Evolutionary conservation across 1,140 invertebrate genomes (phyloP).

Genomic region (Theocolax elegans): DNA sequence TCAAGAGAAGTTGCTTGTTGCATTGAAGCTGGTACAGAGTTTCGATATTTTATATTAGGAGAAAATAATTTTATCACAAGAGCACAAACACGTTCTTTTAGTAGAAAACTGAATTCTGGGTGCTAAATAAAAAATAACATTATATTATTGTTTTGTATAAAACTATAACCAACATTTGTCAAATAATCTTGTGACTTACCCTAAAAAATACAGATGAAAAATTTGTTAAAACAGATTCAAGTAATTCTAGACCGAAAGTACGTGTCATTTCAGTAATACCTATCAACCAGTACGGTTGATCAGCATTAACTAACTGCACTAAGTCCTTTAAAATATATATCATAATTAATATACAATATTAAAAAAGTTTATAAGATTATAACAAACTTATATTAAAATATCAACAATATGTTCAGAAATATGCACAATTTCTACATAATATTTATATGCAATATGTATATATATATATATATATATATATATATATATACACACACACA

Average conservation of each 20-base stretch:
- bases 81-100: constrained; percentile 97
- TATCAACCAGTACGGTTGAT: constrained; percentile 93
- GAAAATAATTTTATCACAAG: constrained; percentile 98
- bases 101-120: constrained; percentile 91
- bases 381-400: no score
- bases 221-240: constrained; percentile 92
- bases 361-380: neutral
- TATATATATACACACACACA: no score
- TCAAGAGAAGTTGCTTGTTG: constrained; percentile 78
- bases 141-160: constrained; percentile 6
- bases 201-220: constrained; percentile 94
- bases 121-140: constrained; percentile 71
- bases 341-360: constrained; percentile 16
- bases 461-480: no score
- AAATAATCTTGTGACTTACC: constrained; percentile 67
- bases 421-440: no score
- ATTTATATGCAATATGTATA: no score
- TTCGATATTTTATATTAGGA: constrained; percentile 92
- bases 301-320: constrained; percentile 95
- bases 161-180: no score
- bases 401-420: no score
- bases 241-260: constrained; percentile 94
- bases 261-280: constrained; percentile 97
- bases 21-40: constrained; percentile 64
- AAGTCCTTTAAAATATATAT: constrained; percentile 77